Percentiles rank a stretch among this genome's conserved stretches.
Evolutionary conservation across 2,888 invertebrate species (phyloP).

Genomic region (Hemithea aestivaria): DNA sequence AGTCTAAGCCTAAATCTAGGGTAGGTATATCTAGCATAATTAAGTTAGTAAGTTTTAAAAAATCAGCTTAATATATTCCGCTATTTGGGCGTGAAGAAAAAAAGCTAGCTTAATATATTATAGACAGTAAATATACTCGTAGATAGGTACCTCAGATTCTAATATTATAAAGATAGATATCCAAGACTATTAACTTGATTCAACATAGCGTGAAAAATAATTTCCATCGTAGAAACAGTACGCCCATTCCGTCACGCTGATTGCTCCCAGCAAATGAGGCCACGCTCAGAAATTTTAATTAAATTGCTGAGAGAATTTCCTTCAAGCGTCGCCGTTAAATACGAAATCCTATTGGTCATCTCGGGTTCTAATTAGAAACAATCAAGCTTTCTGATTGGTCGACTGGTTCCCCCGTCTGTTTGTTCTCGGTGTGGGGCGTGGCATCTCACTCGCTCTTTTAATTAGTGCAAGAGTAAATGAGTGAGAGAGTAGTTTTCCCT

Average conservation of each 20-base stretch:
- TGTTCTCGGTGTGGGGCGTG: slow-evolving; percentile 73
- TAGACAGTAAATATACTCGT: too few species aligned
- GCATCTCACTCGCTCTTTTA: slow-evolving; percentile 77
- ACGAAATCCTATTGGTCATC: slow-evolving; percentile 75
- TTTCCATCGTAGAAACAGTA: slow-evolving; percentile 32
- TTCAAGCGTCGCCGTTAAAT: slow-evolving; percentile 57
- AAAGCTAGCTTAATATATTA: too few species aligned
- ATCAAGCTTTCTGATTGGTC: slow-evolving; percentile 74
- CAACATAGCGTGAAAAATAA: slow-evolving; percentile 33
- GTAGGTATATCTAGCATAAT: too few species aligned
- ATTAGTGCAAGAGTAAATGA: slow-evolving; percentile 79
- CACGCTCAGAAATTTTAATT: slow-evolving; percentile 55
- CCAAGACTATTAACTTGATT: slow-evolving; percentile 5
- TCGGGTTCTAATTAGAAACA: slow-evolving; percentile 79
- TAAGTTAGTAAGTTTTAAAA: too few species aligned
- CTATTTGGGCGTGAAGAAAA: too few species aligned
- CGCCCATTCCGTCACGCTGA: slow-evolving; percentile 52
- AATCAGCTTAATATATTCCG: too few species aligned
- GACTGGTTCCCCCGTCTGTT: slow-evolving; percentile 68
- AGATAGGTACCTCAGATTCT: too few species aligned
- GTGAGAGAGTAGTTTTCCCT: slow-evolving; percentile 75
- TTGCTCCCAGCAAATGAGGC: slow-evolving; percentile 54
- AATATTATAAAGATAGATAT: too few species aligned
- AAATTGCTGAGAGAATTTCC: slow-evolving; percentile 53
- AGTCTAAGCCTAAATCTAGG: too few species aligned